phyloP scores from a whole-genome alignment of 2,797 vertebrate genomes.

The Epinephelus awoara region DNA sequence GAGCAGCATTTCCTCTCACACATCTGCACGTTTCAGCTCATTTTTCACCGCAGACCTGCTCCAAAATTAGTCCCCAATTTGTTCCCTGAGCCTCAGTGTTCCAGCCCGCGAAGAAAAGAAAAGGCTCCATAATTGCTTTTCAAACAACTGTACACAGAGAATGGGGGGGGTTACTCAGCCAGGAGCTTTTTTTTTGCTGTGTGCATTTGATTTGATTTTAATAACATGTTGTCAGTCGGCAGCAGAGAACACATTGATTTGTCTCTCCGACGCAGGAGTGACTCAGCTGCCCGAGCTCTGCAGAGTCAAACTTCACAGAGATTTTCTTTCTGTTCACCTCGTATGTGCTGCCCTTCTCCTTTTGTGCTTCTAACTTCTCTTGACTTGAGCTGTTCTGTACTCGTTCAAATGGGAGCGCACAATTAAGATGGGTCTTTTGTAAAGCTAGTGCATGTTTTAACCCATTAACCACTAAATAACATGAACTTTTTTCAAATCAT shows the following conservation, averaged over 20 bases:
- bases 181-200: neutral
- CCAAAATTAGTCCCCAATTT: neutral
- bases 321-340: constrained; percentile 15
- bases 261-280: constrained; percentile 11
- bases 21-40: neutral
- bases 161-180: neutral
- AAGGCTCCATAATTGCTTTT: constrained; percentile 51
- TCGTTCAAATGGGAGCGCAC: neutral
- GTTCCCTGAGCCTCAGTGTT: constrained; percentile 26
- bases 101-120: constrained; percentile 5
- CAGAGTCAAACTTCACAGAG: constrained; percentile 23
- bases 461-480: neutral
- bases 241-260: constrained; percentile 40
- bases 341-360: constrained; percentile 5
- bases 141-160: constrained; percentile 28
- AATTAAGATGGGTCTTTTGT: no score
- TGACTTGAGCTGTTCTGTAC: neutral
- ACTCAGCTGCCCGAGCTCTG: constrained; percentile 27
- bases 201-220: constrained; percentile 61
- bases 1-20: neutral
- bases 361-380: neutral
- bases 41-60: neutral
- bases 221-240: constrained; percentile 68
- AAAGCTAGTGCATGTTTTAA: neutral
- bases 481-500: neutral